Evolutionary conservation across 1,140 invertebrate species (phyloP).

Genomic region (Drosophila persimilis): DNA sequence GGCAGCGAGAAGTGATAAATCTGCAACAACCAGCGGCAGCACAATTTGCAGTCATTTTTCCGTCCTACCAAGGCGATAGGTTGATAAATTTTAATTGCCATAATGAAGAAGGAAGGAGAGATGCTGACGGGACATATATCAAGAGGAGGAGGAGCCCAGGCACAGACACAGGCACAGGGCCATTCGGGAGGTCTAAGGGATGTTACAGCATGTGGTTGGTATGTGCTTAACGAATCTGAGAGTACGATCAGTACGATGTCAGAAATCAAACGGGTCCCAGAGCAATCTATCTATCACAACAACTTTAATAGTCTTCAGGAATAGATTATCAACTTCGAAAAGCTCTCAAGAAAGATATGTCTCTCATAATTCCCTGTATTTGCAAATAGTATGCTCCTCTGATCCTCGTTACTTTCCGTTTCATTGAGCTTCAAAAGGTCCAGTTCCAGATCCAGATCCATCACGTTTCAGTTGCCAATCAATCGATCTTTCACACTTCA

Average conservation of each 20-base stretch:
- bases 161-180: no score
- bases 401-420: no score
- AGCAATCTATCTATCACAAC: no score
- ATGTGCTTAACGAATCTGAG: no score
- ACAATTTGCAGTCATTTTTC: constrained; percentile 32
- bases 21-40: constrained; percentile 24
- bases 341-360: no score
- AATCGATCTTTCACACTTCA: constrained; percentile 69
- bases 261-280: no score
- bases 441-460: constrained; percentile 23
- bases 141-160: background rate
- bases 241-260: no score
- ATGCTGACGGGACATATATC: constrained; percentile 15
- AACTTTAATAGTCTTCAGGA: no score
- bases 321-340: no score
- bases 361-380: no score
- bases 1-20: constrained; percentile 59
- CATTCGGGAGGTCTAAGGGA: background rate
- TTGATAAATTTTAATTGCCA: constrained; percentile 41
- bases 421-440: constrained; percentile 12
- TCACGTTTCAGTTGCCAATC: constrained; percentile 42
- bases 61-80: constrained; percentile 19
- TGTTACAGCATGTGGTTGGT: no score
- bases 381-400: no score
- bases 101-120: constrained; percentile 12